Conservation (phyloP, 2,797 vertebrate genomes). For the Apogon hyalosoma region DNA sequence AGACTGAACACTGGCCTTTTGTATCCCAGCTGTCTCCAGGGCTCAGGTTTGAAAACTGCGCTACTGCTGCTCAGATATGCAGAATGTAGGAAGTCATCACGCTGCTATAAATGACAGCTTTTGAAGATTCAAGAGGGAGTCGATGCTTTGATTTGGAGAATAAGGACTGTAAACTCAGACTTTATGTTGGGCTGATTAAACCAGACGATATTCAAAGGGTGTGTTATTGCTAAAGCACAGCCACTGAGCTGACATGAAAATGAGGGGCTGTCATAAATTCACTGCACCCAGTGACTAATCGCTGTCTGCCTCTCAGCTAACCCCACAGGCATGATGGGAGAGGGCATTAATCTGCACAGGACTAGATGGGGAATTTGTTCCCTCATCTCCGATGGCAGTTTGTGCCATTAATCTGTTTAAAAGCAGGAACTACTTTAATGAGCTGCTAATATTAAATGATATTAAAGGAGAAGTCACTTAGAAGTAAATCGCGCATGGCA, state of each 20-base stretch:
- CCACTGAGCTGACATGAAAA: constrained; percentile 68
- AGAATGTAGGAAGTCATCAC: constrained; percentile 11
- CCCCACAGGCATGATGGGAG: constrained; percentile 60
- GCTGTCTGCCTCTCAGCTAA: constrained; percentile 58
- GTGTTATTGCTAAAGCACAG: constrained; percentile 37
- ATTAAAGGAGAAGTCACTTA: constrained; percentile 26
- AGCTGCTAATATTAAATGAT: constrained; percentile 43
- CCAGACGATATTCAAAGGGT: constrained; percentile 51
- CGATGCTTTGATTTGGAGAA: constrained; percentile 2
- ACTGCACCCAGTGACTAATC: constrained; percentile 61
- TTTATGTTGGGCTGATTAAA: constrained; percentile 40
- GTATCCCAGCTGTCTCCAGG: constrained; percentile 51
- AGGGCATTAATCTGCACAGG: constrained; percentile 60
- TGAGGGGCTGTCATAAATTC: constrained; percentile 65
- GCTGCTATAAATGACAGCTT: not conserved
- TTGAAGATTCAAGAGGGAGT: not conserved
- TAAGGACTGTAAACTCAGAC: constrained; percentile 3
- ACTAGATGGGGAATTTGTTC: constrained; percentile 39
- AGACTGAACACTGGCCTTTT: constrained; percentile 53
- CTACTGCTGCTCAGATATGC: constrained; percentile 28
- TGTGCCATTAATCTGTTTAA: constrained; percentile 41
- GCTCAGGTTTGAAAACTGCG: constrained; percentile 31
- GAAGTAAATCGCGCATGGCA: constrained; percentile 9
- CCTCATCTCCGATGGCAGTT: constrained; percentile 25
- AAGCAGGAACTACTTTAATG: constrained; percentile 52